phyloP scores from a whole-genome alignment of 2,888 invertebrate genomes.

The Formica aserva region DNA sequence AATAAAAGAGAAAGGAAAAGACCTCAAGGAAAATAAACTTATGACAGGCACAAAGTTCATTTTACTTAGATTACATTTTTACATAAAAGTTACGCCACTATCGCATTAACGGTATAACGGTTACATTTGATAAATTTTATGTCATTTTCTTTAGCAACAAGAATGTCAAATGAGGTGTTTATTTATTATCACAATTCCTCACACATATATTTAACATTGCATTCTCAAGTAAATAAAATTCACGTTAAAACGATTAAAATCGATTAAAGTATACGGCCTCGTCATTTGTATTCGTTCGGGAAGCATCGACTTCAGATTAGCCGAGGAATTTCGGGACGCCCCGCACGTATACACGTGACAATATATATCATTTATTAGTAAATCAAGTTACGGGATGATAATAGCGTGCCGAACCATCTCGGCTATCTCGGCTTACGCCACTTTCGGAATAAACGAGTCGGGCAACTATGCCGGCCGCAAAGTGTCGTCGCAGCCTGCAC shows the following conservation, averaged over 20 bases:
- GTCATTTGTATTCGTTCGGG: background rate
- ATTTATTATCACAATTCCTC: background rate
- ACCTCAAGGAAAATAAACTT: background rate
- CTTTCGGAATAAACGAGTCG: conserved; percentile 28
- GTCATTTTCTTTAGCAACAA: background rate
- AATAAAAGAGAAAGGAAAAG: background rate
- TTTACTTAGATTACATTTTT: conserved; percentile 9
- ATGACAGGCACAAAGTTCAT: background rate
- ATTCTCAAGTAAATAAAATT: background rate
- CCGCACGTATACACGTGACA: background rate
- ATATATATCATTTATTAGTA: conserved; percentile 14
- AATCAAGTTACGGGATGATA: background rate
- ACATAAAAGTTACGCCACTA: background rate
- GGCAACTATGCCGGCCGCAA: conserved; percentile 31
- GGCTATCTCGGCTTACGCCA: background rate
- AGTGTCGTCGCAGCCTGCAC: conserved; percentile 39
- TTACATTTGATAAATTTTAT: background rate
- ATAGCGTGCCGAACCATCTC: conserved; percentile 3
- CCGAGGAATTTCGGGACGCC: background rate
- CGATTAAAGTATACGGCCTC: background rate
- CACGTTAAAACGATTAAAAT: background rate
- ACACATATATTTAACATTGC: background rate
- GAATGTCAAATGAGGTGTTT: background rate
- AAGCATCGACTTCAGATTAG: background rate
- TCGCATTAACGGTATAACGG: background rate